These are phyloP conservation scores for Coregonus suidteri DNA, from an alignment of 2,797 vertebrate genomes.

Conservation along the genomic window DNA sequence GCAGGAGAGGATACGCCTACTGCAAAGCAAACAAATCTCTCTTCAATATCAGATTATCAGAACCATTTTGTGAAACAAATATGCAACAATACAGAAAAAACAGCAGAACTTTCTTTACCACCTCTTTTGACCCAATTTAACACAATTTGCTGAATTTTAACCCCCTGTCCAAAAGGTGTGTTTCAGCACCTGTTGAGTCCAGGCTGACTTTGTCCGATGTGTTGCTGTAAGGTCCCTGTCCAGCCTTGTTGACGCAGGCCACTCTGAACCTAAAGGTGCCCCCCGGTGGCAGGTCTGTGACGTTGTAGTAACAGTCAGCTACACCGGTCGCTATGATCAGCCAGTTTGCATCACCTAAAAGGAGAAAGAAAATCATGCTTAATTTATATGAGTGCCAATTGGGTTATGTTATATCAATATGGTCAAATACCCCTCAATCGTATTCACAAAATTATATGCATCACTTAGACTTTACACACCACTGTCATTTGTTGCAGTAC, in stretches of 20 bases:
- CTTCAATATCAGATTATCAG: not conserved
- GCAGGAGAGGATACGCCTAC: conserved; percentile 41
- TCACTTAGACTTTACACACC: not conserved
- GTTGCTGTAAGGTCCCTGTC: conserved; percentile 88
- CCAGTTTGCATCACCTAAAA: conserved; percentile 86
- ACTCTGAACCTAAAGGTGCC: conserved; percentile 82
- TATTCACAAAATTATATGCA: not conserved
- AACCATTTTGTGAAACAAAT: not conserved
- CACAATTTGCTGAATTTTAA: too few relatives aligned
- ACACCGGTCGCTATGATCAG: conserved; percentile 81
- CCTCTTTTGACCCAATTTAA: not conserved
- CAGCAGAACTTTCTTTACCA: not conserved
- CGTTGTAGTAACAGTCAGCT: conserved; percentile 90
- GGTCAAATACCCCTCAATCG: not conserved
- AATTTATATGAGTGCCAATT: not conserved
- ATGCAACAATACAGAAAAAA: not conserved
- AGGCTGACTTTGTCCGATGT: conserved; percentile 79
- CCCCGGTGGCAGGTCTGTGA: conserved; percentile 80
- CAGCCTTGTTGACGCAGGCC: conserved; percentile 89
- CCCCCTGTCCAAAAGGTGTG: not conserved
- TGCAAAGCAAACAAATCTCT: conserved; percentile 37
- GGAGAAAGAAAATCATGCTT: not conserved
- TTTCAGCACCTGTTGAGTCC: conserved; percentile 70
- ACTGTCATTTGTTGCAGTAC: conserved; percentile 18
- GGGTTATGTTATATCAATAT: not conserved